Percentiles rank a stretch among this genome's conserved stretches.
Conservation (phyloP, 1,140 invertebrate species). For the Alviniconcha marisindica region DNA sequence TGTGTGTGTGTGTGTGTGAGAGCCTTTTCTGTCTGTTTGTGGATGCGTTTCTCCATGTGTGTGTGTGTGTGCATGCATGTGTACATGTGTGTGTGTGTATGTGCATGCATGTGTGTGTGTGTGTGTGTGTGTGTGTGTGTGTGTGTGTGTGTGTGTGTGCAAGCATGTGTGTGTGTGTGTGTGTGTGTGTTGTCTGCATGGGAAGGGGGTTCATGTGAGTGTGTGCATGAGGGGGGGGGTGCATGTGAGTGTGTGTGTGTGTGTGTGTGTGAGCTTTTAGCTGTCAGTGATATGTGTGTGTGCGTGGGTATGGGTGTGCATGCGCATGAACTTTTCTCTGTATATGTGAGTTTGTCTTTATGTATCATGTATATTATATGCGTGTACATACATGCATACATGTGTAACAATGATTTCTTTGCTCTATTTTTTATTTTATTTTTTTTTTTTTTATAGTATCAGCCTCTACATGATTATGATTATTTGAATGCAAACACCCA, state of each 20-base stretch:
- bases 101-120: conserved; percentile 7
- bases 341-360: too few species aligned
- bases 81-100: neutral
- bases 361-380: neutral
- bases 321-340: too few species aligned
- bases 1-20: conserved; percentile 1
- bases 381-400: too few species aligned
- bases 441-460: too few species aligned
- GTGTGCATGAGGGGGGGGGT: neutral
- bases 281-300: neutral
- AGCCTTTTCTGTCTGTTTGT: neutral
- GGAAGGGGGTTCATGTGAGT: too few species aligned
- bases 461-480: too few species aligned
- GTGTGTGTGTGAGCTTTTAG: neutral
- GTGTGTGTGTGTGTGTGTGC: neutral
- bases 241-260: neutral
- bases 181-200: too few species aligned
- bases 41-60: neutral
- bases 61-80: conserved; percentile 8
- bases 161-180: neutral
- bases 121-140: neutral
- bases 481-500: too few species aligned
- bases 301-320: neutral
- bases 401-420: too few species aligned
- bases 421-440: too few species aligned